Conservation (phyloP, 1,140 invertebrate genomes). For the Brachionus rotundiformis region DNA sequence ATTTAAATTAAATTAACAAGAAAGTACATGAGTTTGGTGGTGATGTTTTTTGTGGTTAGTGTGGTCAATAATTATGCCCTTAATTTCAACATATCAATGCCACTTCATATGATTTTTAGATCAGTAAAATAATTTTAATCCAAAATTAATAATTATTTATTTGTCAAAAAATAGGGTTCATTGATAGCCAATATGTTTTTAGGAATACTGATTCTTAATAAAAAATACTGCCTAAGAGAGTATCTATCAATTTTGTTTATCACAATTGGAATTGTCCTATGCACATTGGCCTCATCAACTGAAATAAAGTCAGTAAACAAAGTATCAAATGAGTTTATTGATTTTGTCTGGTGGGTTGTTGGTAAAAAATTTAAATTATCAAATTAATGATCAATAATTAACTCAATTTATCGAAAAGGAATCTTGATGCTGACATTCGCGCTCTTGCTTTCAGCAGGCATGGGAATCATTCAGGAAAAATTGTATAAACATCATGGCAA, state of each 20-base stretch:
- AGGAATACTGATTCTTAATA: constrained; percentile 85
- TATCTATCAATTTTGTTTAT: constrained; percentile 90
- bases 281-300: constrained; percentile 82
- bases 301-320: constrained; percentile 58
- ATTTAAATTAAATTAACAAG: constrained; percentile 55
- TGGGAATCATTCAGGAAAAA: constrained; percentile 94
- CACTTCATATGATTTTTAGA: constrained; percentile 96
- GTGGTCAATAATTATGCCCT: constrained; percentile 95
- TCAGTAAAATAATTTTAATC: constrained; percentile 71
- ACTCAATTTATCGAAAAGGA: constrained; percentile 49
- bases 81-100: constrained; percentile 94
- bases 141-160: constrained; percentile 49
- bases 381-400: neutral
- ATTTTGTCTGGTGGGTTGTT: constrained; percentile 55
- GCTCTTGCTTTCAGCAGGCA: constrained; percentile 85
- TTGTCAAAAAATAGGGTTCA: constrained; percentile 74
- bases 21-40: constrained; percentile 81
- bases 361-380: neutral
- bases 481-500: constrained; percentile 84
- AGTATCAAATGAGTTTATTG: constrained; percentile 50
- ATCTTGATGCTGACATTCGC: constrained; percentile 76
- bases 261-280: constrained; percentile 83
- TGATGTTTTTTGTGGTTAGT: constrained; percentile 87
- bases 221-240: constrained; percentile 78
- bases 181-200: constrained; percentile 94